Percentiles rank a stretch among this genome's conserved stretches.
Conservation (phyloP, 2,888 invertebrate species). For the Balanococcus diminutus region DNA sequence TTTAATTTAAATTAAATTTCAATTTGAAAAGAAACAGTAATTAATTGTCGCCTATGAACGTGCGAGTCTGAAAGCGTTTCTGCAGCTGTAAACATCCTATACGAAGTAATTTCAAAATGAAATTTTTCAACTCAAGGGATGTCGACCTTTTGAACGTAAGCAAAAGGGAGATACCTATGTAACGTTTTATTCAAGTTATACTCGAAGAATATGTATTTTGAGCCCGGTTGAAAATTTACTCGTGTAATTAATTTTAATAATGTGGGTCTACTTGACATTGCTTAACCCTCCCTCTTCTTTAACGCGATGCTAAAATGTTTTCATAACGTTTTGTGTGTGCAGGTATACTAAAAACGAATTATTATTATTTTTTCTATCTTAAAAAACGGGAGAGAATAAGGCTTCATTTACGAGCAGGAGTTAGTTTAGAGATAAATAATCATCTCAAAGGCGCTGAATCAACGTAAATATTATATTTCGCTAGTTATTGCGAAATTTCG, state of each 20-base stretch:
- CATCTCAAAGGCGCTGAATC: neutral
- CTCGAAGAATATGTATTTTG: neutral
- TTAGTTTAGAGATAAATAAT: neutral
- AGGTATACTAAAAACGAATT: neutral
- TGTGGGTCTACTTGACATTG: slow-evolving; percentile 2
- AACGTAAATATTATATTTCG: neutral
- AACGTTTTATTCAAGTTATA: neutral
- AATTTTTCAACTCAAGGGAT: neutral
- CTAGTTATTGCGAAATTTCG: neutral
- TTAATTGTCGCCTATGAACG: slow-evolving; percentile 7
- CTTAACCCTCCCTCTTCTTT: neutral
- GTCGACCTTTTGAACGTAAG: neutral
- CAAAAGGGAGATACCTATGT: neutral
- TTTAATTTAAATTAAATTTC: slow-evolving; percentile 15
- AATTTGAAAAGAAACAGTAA: neutral
- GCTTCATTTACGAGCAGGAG: neutral
- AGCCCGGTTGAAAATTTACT: neutral
- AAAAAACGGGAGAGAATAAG: neutral
- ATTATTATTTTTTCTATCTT: neutral
- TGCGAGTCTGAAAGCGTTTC: neutral
- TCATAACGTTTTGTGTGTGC: neutral
- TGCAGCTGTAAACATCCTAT: neutral
- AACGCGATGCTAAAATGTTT: neutral
- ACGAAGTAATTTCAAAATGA: neutral
- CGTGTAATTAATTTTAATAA: slow-evolving; percentile 16